Base-by-base conservation (phyloP, 2,113 vertebrate genomes). In the Lophochroa leadbeateri region DNA sequence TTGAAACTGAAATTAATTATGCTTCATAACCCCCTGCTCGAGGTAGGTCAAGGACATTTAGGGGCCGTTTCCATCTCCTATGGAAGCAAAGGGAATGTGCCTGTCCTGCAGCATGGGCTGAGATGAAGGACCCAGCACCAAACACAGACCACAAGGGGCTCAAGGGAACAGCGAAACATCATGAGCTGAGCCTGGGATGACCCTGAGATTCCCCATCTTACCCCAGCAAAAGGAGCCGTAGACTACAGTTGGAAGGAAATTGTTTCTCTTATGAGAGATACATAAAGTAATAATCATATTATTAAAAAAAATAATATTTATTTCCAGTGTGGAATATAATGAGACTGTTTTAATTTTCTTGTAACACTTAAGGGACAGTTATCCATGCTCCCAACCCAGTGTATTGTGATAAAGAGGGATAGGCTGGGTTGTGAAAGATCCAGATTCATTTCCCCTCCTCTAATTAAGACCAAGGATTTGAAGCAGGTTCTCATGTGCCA, bases 1-100 rank as follows among this genome's bases (percentile, higher is more conserved):
- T 69, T 13, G 47, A 71, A 96, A 90, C 33, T 16, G 55, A 64
- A 96, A 92, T 92, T 91, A 92, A 95, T 96, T 95, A 86, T 83
- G 60, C 80, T 80, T 90, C 90, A 78, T 90, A 92, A 90, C 79
- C 85, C 74, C 67, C 76, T 86, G 83, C 80, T 49, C 1, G 21
- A 93, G 81, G 72, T 84, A 93, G 94, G 94, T 96, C 95, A 94
- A 95, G 96, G 95, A 84, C 61, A 82, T 52, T 81, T n/a, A 79
- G 82, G 88, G 85, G 88, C 81, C 0, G 0, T 84, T 92, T 71
- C 57, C 61, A 76, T 41, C 64, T 94, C 76, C 57, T 68, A 21
- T 2, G 0, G 65, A 88, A 82, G 81, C 61, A 82, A 64, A 84
- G 44, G 61, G 80, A 88, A 76, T 21, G 52, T 61, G 63, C 63